A percentile compares a stretch with the other conserved stretches of the same genome.
Conservation (phyloP, 2,113 vertebrate genomes). For the Cheirogaleus medius region DNA sequence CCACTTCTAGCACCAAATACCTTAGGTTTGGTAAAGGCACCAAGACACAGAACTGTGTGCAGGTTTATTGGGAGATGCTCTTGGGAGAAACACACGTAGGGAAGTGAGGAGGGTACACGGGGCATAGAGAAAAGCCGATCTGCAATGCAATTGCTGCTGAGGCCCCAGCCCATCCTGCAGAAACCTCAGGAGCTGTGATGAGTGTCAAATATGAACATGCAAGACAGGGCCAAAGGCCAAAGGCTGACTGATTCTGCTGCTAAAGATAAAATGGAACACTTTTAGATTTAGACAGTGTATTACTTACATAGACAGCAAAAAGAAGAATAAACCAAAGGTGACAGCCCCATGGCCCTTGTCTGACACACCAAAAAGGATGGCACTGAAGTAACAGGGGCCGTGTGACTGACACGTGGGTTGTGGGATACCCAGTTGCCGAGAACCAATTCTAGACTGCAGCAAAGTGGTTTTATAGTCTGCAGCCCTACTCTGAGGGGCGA, state of each 20-base stretch:
- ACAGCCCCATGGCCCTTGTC: not conserved
- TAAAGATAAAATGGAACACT: not conserved
- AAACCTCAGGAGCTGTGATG: not conserved
- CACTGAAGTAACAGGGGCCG: not conserved
- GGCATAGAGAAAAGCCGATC: not conserved
- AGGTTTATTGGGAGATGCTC: not conserved
- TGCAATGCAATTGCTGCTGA: not conserved
- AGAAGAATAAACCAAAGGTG: not conserved
- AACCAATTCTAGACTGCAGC: not conserved
- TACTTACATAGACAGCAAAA: not conserved
- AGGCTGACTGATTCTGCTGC: not conserved
- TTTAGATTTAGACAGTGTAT: not conserved
- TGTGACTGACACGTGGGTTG: not conserved
- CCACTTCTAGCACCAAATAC: not conserved
- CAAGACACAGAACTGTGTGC: not conserved
- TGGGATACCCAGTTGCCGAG: not conserved
- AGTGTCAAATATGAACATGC: not conserved
- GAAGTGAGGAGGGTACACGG: not conserved
- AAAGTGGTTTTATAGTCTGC: not conserved
- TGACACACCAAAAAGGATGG: not conserved
- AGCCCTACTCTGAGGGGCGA: not conserved
- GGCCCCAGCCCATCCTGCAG: not conserved
- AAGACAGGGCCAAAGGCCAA: not conserved
- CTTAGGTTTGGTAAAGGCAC: not conserved
- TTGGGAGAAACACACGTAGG: not conserved